Conservation (phyloP, 1,140 invertebrate genomes). For the Drosophila santomea region DNA sequence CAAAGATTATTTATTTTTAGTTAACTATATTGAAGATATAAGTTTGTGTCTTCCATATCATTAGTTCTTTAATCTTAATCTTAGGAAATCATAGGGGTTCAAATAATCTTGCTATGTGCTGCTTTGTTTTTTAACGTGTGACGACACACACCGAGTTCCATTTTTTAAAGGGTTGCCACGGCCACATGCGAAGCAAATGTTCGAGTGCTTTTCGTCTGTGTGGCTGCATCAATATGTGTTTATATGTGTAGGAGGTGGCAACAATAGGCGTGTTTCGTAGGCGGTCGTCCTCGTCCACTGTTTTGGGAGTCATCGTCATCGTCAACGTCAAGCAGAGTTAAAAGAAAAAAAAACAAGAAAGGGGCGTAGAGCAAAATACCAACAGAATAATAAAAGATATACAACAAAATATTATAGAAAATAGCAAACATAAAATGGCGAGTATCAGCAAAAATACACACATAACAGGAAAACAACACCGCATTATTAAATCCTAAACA, state of each 20-base stretch:
- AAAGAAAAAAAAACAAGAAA: conserved; percentile 4
- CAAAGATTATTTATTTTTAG: not conserved
- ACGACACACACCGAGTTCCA: conserved; percentile 5
- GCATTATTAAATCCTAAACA: not conserved
- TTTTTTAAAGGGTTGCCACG: conserved; percentile 53
- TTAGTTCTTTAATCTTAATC: no score
- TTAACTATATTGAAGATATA: not conserved
- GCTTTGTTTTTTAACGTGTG: not conserved
- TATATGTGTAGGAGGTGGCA: conserved; percentile 23
- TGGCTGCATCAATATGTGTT: not conserved
- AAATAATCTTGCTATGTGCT: not conserved
- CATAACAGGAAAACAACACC: not conserved
- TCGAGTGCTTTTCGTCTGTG: conserved; percentile 24
- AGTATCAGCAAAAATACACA: not conserved
- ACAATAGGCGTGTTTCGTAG: conserved; percentile 56
- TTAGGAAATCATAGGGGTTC: no score
- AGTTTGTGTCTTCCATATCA: no score
- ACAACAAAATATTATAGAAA: not conserved
- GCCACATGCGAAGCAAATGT: conserved; percentile 43
- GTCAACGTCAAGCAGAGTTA: conserved; percentile 33
- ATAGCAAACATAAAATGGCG: not conserved
- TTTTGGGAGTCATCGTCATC: conserved; percentile 31
- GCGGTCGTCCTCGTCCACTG: conserved; percentile 41
- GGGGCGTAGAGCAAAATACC: conserved; percentile 3
- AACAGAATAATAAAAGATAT: conserved; percentile 7